phyloP scores from a whole-genome alignment of 2,113 vertebrate genomes.

The Hepsetus odoe region DNA sequence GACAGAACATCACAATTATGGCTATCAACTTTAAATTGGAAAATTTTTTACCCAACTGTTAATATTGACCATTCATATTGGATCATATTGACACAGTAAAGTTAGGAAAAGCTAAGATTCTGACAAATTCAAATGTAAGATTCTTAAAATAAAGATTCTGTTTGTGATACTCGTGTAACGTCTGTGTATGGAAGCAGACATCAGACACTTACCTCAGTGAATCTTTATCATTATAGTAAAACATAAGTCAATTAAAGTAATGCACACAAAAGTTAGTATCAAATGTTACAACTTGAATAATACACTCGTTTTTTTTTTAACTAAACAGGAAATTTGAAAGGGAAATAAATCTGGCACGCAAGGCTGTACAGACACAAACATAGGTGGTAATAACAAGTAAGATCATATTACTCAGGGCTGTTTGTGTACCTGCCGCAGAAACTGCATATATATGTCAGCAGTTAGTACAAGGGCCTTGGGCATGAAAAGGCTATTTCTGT shows the following conservation, averaged over 20 bases:
- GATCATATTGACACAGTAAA: too few relatives aligned
- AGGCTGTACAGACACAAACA: background rate
- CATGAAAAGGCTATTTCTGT: conserved; percentile 9
- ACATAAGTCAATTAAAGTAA: conserved; percentile 1
- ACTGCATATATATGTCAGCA: conserved; percentile 23
- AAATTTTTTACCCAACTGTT: too few relatives aligned
- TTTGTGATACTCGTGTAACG: too few relatives aligned
- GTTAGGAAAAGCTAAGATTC: too few relatives aligned
- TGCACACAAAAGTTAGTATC: background rate
- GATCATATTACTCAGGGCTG: conserved; percentile 12
- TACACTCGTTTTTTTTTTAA: conserved; percentile 6
- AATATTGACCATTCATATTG: too few relatives aligned
- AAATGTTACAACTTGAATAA: conserved; percentile 23
- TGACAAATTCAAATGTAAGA: too few relatives aligned
- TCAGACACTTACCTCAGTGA: conserved; percentile 30
- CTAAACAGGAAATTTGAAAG: conserved; percentile 16
- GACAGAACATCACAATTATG: conserved; percentile 63
- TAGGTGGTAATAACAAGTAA: background rate
- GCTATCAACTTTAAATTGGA: background rate
- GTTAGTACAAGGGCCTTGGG: conserved; percentile 19
- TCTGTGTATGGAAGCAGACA: background rate
- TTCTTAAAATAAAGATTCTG: too few relatives aligned
- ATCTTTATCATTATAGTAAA: conserved; percentile 28
- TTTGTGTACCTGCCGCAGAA: conserved; percentile 29
- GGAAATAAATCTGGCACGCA: conserved; percentile 30